Conservation (phyloP, 2,888 invertebrate genomes). For the Eumerus sabulonum region DNA sequence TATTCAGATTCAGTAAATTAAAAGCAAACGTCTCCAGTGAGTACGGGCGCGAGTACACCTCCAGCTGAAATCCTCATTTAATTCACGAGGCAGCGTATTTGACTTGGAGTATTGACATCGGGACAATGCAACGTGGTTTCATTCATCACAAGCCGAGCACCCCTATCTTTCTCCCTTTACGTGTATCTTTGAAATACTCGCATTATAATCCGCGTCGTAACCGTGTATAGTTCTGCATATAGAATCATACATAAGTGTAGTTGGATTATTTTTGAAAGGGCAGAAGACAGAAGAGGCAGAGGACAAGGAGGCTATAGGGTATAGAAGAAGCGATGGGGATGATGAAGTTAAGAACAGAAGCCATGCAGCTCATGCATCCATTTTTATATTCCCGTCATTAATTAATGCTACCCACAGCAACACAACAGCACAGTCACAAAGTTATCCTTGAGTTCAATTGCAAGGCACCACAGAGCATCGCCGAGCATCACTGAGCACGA, state of each 20-base stretch:
- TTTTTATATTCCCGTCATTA: conserved; percentile 56
- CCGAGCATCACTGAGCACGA: conserved; percentile 2
- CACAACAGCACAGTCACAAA: conserved; percentile 15
- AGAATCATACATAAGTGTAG: not conserved
- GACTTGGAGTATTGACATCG: conserved; percentile 42
- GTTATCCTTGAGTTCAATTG: conserved; percentile 67
- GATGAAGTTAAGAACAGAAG: conserved; percentile 39
- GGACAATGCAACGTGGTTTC: conserved; percentile 48
- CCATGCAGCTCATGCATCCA: conserved; percentile 44
- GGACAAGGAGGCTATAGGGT: too few species aligned
- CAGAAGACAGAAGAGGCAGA: too few species aligned
- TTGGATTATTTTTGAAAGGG: too few species aligned
- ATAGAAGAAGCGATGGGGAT: conserved; percentile 2
- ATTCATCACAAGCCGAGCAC: conserved; percentile 22
- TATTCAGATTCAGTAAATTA: conserved; percentile 26
- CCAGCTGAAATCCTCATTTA: conserved; percentile 6
- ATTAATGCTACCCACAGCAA: conserved; percentile 61
- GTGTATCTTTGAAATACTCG: conserved; percentile 28
- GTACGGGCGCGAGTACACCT: not conserved
- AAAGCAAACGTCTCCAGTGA: conserved; percentile 16
- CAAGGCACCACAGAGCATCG: conserved; percentile 36
- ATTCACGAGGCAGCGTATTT: conserved; percentile 1
- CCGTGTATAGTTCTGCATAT: conserved; percentile 13
- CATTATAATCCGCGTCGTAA: not conserved
- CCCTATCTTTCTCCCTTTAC: too few species aligned